Percentiles rank a stretch among this genome's conserved stretches.
These are phyloP conservation scores for Cephus nigrinus DNA, from an alignment of 2,888 invertebrate genomes.

Conservation along the genomic window DNA sequence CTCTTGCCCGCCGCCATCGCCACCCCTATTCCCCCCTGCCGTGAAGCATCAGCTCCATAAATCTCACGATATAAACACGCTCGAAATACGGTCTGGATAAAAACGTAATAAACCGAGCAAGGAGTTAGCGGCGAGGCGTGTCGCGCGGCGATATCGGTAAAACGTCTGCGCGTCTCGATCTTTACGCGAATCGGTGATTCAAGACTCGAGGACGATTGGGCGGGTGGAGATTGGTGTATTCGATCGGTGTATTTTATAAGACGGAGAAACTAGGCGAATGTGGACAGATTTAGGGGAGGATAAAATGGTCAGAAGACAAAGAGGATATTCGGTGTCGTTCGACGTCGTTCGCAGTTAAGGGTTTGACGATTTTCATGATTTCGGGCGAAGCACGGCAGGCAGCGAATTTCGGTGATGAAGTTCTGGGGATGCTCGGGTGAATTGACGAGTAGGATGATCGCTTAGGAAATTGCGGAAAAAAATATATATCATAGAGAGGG, in stretches of 20 bases:
- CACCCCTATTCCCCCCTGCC: background rate
- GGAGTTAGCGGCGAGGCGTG: background rate
- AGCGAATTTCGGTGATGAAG: background rate
- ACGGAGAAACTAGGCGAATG: background rate
- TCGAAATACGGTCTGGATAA: slow-evolving; percentile 11
- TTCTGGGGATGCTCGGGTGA: background rate
- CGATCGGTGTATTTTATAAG: background rate
- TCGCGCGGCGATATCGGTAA: background rate
- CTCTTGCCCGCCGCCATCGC: background rate
- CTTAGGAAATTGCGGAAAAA: background rate
- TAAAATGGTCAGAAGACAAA: background rate
- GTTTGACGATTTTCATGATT: background rate
- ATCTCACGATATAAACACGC: slow-evolving; percentile 15
- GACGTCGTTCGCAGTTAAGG: background rate
- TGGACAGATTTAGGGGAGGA: background rate
- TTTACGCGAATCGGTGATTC: background rate
- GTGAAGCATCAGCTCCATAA: slow-evolving; percentile 18
- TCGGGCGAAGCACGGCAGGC: background rate
- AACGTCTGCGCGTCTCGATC: background rate
- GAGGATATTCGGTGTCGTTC: background rate
- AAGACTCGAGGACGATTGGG: background rate
- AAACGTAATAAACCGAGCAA: slow-evolving; percentile 2
- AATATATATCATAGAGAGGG: background rate
- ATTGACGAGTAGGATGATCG: background rate
- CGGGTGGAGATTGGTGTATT: background rate